phyloP scores from a whole-genome alignment of 2,113 vertebrate species.

The Xiphophorus maculatus region DNA sequence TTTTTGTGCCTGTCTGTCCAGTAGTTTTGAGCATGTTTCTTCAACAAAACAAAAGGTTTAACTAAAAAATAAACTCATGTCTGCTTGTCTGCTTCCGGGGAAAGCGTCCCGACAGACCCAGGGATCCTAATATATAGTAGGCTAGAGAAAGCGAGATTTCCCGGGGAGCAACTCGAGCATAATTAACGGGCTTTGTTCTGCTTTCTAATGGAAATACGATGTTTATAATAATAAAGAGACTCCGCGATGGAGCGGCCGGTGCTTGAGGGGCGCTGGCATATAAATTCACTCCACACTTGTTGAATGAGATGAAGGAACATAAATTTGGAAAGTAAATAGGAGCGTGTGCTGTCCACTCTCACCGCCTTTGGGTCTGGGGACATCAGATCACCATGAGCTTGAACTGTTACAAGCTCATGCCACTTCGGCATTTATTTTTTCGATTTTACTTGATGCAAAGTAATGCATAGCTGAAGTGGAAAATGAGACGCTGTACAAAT shows the following conservation, averaged over 20 bases:
- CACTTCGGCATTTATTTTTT: not conserved
- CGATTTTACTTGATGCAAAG: too few relatives aligned
- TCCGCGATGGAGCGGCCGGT: slow-evolving; percentile 37
- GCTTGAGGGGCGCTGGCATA: slow-evolving; percentile 30
- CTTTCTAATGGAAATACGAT: slow-evolving; percentile 69
- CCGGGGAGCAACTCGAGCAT: slow-evolving; percentile 63
- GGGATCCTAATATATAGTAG: slow-evolving; percentile 49
- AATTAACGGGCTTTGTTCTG: slow-evolving; percentile 58
- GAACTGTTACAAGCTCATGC: too few relatives aligned
- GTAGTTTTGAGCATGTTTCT: slow-evolving; percentile 61
- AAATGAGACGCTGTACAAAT: too few relatives aligned
- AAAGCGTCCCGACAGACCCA: slow-evolving; percentile 27
- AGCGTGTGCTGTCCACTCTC: not conserved
- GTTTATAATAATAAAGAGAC: slow-evolving; percentile 55
- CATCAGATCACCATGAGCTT: not conserved
- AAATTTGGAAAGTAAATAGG: not conserved
- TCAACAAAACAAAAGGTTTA: not conserved
- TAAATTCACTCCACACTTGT: slow-evolving; percentile 49
- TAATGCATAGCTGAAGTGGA: too few relatives aligned
- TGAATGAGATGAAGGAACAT: slow-evolving; percentile 46
- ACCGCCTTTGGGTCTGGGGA: not conserved
- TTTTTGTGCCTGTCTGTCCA: slow-evolving; percentile 58
- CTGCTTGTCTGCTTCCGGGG: not conserved
- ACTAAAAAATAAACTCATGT: not conserved
- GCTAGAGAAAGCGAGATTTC: slow-evolving; percentile 26